Base-by-base conservation (phyloP, 2,113 vertebrate genomes). In the Orycteropus afer region DNA sequence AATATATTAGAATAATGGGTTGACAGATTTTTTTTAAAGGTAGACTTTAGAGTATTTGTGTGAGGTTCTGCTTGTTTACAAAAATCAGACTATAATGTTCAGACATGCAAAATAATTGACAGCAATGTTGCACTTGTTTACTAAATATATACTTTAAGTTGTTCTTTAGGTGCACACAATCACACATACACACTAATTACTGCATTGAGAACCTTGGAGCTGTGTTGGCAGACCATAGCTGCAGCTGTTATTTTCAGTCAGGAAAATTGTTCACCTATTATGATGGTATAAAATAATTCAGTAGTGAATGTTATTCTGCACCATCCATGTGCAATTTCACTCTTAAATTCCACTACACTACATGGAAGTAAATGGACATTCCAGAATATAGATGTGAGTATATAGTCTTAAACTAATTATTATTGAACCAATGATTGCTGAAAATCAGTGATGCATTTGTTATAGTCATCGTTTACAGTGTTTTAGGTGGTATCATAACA, bases 1-100 rank as follows among this genome's bases (percentile, higher is more conserved):
- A 92, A 87, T 84, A 40, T 95, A 94, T 97, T 97, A 95, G 69
- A 86, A 90, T 95, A 95, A 93, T 29, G 40, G 69, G 32, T 94
- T 96, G 80, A 71, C 37, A 76, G 86, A 65, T 65, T 90, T 95
- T 94, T 40, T 71, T 71, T 40, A 45, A 74, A 53, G 15, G 23
- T 74, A 74, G 40, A 74, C 49, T n/a, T 93, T 95, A 94, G 83
- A 77, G 12, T 92, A 90, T 95, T 87, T 96, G 96, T 96, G 95
- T 97, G 93, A 61, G 49, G 51, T 97, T 94, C 95, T 96, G 92
- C 96, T 97, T 97, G 96, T 97, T 97, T 97, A 97, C 94, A 97
- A 29, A 89, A 96, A 90, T 92, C 95, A 95, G 69, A 90, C 91
- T 97, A 63, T 86, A 84, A 85, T 95, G 95, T 89, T 96, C 95